A percentile compares a stretch with the other conserved stretches of the same genome.
phyloP scores from a whole-genome alignment of 2,113 vertebrate species.

The Pao palembangensis region DNA sequence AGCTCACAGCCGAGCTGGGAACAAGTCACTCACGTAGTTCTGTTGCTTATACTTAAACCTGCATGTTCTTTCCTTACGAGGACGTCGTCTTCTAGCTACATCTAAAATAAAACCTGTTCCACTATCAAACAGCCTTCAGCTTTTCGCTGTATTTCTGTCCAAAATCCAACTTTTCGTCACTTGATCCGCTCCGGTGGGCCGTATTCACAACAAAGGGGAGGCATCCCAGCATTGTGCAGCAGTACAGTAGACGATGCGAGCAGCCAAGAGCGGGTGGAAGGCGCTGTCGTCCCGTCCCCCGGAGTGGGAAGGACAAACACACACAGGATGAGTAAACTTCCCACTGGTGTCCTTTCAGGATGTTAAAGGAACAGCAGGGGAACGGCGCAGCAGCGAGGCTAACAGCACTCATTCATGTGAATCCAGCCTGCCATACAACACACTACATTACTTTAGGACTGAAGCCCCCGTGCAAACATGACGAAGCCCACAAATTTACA shows the following conservation, averaged over 20 bases:
- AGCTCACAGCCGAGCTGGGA: conserved; percentile 3
- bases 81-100: no score
- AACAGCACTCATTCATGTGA: conserved; percentile 34
- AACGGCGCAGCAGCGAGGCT: conserved; percentile 7
- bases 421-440: conserved; percentile 30
- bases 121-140: no score
- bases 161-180: no score
- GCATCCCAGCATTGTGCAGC: background rate
- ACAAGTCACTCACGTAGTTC: no score
- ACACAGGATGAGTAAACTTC: conserved; percentile 10
- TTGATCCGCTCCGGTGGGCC: background rate
- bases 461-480: conserved; percentile 15
- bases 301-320: conserved; percentile 10
- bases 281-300: conserved; percentile 35
- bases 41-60: no score
- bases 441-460: conserved; percentile 20
- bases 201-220: conserved; percentile 22
- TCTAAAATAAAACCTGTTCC: no score
- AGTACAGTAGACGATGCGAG: conserved; percentile 35
- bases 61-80: no score
- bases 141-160: no score
- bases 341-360: conserved; percentile 38
- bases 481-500: conserved; percentile 11
- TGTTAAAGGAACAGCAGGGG: conserved; percentile 15
- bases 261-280: conserved; percentile 38